phyloP scores from a whole-genome alignment of 2,888 invertebrate species.

The Scelioninae gen. 1 region DNA sequence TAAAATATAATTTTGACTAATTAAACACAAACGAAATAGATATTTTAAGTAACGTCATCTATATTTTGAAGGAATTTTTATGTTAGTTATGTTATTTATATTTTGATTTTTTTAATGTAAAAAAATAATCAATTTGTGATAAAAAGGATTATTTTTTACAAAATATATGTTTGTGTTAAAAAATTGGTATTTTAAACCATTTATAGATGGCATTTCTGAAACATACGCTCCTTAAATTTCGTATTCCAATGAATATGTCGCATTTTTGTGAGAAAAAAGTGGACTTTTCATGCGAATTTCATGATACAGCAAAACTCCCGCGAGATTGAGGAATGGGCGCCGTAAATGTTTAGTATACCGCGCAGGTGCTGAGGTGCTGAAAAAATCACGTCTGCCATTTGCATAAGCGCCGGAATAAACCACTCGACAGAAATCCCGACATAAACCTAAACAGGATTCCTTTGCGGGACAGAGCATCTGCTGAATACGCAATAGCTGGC shows the following conservation, averaged over 20 bases:
- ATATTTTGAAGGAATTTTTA: too few relatives aligned
- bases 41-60: neutral
- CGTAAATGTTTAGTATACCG: constrained; percentile 79
- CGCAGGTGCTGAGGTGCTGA: constrained; percentile 80
- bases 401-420: constrained; percentile 84
- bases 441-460: constrained; percentile 83
- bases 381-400: constrained; percentile 84
- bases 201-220: constrained; percentile 4
- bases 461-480: constrained; percentile 79
- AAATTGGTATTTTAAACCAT: too few relatives aligned
- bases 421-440: constrained; percentile 83
- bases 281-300: constrained; percentile 68
- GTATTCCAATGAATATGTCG: constrained; percentile 33
- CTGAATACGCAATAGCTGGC: constrained; percentile 82
- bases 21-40: too few relatives aligned
- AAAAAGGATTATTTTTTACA: too few relatives aligned
- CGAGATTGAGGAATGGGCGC: constrained; percentile 72
- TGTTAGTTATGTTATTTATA: too few relatives aligned
- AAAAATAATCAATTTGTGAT: too few relatives aligned
- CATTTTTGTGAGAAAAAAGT: constrained; percentile 48
- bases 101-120: too few relatives aligned
- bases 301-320: constrained; percentile 67
- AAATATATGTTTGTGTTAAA: too few relatives aligned
- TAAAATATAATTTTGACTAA: too few relatives aligned
- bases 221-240: too few relatives aligned